Percentiles rank a stretch among this genome's conserved stretches.
Conservation (phyloP, 2,888 invertebrate genomes). For the Drosophila demipolita region DNA sequence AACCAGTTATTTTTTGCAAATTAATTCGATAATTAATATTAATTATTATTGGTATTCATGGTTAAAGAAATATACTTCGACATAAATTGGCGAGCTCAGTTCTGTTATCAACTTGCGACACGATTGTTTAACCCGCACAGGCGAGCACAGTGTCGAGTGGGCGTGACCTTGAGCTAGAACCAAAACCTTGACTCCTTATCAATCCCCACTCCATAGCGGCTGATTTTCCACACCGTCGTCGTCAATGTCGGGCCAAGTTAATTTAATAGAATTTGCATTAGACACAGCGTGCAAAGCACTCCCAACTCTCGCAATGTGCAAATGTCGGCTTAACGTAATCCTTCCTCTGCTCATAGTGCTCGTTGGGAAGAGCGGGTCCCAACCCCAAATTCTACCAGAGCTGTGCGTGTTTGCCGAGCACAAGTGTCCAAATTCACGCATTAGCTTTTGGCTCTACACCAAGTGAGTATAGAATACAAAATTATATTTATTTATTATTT, state of each 20-base stretch:
- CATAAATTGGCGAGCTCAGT: background rate
- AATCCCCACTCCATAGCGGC: slow-evolving; percentile 29
- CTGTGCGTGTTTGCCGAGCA: slow-evolving; percentile 65
- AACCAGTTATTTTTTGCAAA: background rate
- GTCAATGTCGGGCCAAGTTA: slow-evolving; percentile 41
- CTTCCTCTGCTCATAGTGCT: slow-evolving; percentile 9
- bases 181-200: slow-evolving; percentile 62
- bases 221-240: slow-evolving; percentile 20
- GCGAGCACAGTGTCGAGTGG: background rate
- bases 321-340: slow-evolving; percentile 25
- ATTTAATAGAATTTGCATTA: slow-evolving; percentile 64
- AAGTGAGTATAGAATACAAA: slow-evolving; percentile 84
- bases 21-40: slow-evolving; percentile 7
- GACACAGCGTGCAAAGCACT: slow-evolving; percentile 36
- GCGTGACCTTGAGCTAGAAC: slow-evolving; percentile 51
- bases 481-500: background rate
- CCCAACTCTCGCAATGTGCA: slow-evolving; percentile 50
- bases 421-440: slow-evolving; percentile 87
- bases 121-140: slow-evolving; percentile 22
- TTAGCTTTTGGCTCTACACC: slow-evolving; percentile 88
- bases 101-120: slow-evolving; percentile 29
- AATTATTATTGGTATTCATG: slow-evolving; percentile 1
- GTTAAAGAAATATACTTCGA: background rate
- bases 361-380: background rate
- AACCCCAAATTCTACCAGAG: slow-evolving; percentile 35